A percentile compares a stretch with the other conserved stretches of the same genome.
Conservation (phyloP, 2,888 invertebrate species). For the Meghimatium bilineatum region DNA sequence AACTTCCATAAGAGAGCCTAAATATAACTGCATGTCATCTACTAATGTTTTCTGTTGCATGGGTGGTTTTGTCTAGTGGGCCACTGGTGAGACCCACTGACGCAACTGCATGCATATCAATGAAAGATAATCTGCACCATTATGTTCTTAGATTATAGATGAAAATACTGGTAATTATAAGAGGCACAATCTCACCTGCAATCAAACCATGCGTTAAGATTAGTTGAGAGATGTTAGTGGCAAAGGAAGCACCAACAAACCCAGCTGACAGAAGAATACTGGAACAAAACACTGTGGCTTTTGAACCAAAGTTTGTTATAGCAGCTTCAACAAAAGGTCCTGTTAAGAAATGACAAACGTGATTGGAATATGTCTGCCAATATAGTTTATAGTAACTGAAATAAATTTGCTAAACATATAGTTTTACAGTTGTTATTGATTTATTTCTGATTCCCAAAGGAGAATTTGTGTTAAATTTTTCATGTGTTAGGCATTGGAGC, state of each 20-base stretch:
- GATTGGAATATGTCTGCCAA: not conserved
- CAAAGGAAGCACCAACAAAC: slow-evolving; percentile 50
- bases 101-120: too few relatives aligned
- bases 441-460: too few relatives aligned
- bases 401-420: not conserved
- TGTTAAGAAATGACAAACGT: slow-evolving; percentile 23
- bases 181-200: slow-evolving; percentile 51
- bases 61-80: too few relatives aligned
- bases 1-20: too few relatives aligned
- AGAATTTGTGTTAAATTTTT: too few relatives aligned
- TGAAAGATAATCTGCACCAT: too few relatives aligned
- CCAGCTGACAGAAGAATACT: slow-evolving; percentile 48
- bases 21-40: too few relatives aligned
- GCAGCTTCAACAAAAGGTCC: slow-evolving; percentile 50
- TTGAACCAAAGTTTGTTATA: slow-evolving; percentile 42
- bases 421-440: not conserved
- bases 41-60: too few relatives aligned
- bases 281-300: slow-evolving; percentile 43
- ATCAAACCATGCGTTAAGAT: slow-evolving; percentile 55
- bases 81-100: too few relatives aligned
- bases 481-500: too few relatives aligned
- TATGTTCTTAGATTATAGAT: not conserved
- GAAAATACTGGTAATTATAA: too few relatives aligned
- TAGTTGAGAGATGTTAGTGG: slow-evolving; percentile 42
- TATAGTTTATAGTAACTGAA: not conserved